Base-by-base conservation (phyloP, 2,888 invertebrate genomes). In the Dorcus hopei region DNA sequence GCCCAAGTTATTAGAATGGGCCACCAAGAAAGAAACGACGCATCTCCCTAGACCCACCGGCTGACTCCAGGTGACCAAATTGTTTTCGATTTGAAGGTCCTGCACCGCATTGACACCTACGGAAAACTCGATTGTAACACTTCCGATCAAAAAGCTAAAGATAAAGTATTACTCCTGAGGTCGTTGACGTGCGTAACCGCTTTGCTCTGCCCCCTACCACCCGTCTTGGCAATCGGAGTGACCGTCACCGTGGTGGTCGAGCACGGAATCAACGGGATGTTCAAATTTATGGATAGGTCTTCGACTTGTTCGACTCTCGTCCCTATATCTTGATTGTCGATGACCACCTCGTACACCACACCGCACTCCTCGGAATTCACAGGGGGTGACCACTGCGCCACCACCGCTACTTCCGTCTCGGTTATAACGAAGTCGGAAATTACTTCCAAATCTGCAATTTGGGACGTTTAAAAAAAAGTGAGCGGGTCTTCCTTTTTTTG, bases 321-420 rank as follows among this genome's bases (percentile, higher is more conserved):
- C 9, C 58, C 58, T 40, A 54, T 19, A 9, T 49, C 47, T 23
- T 47, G 40, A 45, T 59, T 56, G 38, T 52, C 52, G 52, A 55
- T 56, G 39, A 39, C 52, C 5, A 55, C 59, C 9, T 60, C 49
- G 26, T 54, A 60, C 9, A 42, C 57, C 8, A 60, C 57, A 1
- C 60, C 53, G 49, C 60, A 54, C 38, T 55, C 49, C 40, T 55
- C 60, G 8, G 57, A 60, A 49, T 58, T 58, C 42, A 58, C 38
- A 0, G 58, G 58, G 9, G 58, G 54, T 33, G 42, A 41, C 58
- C 58, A 58, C 9, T 50, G 40, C 8, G 58, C 58, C 40, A 39
- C 48, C 9, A 58, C n/a, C 2, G 50, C 19, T 1, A 38, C 26
- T 3, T 49, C 45, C 8, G 42, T 54, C 42, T 54, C 47, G 9